Percentiles rank a stretch among this genome's conserved stretches.
phyloP scores from a whole-genome alignment of 2,113 vertebrate species.

The Chelonoidis abingdonii region DNA sequence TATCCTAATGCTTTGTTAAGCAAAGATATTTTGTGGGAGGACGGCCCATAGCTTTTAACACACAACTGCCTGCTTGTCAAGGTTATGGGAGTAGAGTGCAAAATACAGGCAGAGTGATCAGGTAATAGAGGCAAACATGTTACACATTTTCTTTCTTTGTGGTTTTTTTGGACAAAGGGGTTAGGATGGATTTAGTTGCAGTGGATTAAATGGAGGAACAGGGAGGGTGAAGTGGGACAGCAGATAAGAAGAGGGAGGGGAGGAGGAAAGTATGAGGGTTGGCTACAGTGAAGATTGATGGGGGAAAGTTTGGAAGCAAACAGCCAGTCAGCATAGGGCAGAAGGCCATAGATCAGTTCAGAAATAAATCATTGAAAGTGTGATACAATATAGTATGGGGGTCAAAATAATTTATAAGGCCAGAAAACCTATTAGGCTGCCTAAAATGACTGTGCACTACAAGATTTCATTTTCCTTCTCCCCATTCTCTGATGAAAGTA shows the following conservation, averaged over 20 bases:
- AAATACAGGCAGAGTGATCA: neutral
- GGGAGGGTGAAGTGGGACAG: neutral
- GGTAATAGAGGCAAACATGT: neutral
- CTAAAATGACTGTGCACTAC: neutral
- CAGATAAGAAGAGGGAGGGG: neutral
- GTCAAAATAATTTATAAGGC: neutral
- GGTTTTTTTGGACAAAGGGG: neutral
- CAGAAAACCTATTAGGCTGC: accelerated
- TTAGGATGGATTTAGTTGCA: neutral
- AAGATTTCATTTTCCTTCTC: slow-evolving; percentile 28
- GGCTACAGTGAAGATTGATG: neutral
- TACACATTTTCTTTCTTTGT: neutral
- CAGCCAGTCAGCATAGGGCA: neutral
- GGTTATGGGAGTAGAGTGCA: neutral
- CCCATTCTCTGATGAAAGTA: slow-evolving; percentile 3
- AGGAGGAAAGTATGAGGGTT: neutral
- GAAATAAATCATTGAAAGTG: neutral
- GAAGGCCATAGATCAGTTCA: neutral
- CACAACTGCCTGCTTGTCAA: neutral
- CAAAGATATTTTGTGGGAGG: neutral
- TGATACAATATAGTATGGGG: neutral
- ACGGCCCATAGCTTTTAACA: neutral
- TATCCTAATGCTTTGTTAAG: neutral
- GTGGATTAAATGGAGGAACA: neutral
- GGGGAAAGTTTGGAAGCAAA: neutral